Evolutionary conservation across 2,888 invertebrate species (phyloP).

Genomic region (Trissoscelio sp.): DNA sequence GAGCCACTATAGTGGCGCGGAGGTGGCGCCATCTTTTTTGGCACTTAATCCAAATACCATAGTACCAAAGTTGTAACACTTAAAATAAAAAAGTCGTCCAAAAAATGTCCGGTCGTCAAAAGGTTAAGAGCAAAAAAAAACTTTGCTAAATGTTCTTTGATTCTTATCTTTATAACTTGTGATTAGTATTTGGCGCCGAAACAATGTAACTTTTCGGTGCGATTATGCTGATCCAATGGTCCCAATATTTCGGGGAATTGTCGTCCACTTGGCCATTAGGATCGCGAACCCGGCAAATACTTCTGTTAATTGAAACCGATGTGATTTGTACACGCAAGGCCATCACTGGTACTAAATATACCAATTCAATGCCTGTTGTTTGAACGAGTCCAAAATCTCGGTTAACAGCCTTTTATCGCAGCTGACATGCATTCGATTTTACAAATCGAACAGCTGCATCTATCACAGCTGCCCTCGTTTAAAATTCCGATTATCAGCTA

Average conservation of each 20-base stretch:
- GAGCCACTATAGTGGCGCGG: no score
- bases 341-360: conserved; percentile 24
- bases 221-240: not conserved
- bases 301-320: conserved; percentile 23
- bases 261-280: not conserved
- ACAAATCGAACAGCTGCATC: conserved; percentile 35
- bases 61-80: no score
- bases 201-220: not conserved
- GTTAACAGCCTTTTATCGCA: conserved; percentile 43
- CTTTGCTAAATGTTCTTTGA: not conserved
- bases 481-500: conserved; percentile 13
- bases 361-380: conserved; percentile 29
- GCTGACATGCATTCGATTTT: conserved; percentile 34
- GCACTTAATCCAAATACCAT: no score
- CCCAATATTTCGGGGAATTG: not conserved
- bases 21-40: no score
- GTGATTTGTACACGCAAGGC: conserved; percentile 28
- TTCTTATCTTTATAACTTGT: not conserved
- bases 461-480: conserved; percentile 34
- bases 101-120: no score
- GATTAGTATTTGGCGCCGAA: not conserved
- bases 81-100: no score
- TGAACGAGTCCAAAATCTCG: conserved; percentile 32
- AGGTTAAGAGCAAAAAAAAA: no score
- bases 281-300: conserved; percentile 13